A percentile compares a stretch with the other conserved stretches of the same genome.
Evolutionary conservation across 2,797 vertebrate species (phyloP).

Genomic region (Mus caroli): DNA sequence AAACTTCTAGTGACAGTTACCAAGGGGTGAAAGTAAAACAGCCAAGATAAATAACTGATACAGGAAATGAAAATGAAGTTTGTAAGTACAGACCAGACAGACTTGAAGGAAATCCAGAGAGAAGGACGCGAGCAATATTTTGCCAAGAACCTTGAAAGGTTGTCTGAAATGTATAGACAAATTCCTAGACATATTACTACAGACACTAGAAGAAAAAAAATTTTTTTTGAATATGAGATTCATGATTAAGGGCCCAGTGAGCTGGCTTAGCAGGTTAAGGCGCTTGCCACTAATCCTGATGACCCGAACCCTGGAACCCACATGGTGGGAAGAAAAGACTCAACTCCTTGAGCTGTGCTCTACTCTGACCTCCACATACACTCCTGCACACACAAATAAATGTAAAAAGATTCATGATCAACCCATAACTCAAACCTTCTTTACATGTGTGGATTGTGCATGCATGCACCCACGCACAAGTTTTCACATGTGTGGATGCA

Average conservation of each 20-base stretch:
- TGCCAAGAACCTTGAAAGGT: background rate
- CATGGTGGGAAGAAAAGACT: background rate
- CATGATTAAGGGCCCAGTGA: background rate
- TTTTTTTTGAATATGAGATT: background rate
- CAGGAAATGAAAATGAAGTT: background rate
- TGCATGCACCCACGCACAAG: background rate
- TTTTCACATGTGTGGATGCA: background rate
- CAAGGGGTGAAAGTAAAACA: background rate
- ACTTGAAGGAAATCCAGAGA: background rate
- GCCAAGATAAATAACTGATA: background rate
- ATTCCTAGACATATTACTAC: conserved; percentile 21
- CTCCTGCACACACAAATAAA: background rate
- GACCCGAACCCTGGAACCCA: background rate
- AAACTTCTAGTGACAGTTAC: background rate
- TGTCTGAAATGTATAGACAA: background rate
- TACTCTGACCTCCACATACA: background rate
- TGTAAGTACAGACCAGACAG: background rate
- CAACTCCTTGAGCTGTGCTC: background rate
- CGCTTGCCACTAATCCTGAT: background rate
- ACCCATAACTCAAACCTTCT: background rate
- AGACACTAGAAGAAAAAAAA: background rate
- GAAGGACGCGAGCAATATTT: background rate
- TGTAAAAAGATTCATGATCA: background rate
- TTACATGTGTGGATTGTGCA: background rate
- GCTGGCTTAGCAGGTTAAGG: background rate